phyloP scores from a whole-genome alignment of 2,888 invertebrate species.

The Malthinus seriepunctatus region DNA sequence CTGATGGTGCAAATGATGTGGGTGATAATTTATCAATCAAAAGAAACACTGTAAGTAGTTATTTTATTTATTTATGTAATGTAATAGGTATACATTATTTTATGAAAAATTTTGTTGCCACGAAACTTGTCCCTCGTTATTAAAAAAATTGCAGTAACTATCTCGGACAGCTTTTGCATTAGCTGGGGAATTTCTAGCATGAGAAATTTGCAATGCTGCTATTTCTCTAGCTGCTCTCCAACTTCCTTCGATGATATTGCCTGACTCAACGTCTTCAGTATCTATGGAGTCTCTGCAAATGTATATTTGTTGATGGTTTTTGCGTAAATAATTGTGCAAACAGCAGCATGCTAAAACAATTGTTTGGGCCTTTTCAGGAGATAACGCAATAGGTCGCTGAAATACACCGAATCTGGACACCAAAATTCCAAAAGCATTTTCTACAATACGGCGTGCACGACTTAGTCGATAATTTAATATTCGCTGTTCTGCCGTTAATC shows the following conservation, averaged over 20 bases:
- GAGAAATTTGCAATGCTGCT: conserved; percentile 13
- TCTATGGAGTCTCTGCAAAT: conserved; percentile 1
- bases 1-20: no score
- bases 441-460: no score
- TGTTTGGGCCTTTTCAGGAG: no score
- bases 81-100: not conserved
- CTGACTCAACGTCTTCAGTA: conserved; percentile 7
- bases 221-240: conserved; percentile 16
- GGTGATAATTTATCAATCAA: not conserved
- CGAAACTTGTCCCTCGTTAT: conserved; percentile 19
- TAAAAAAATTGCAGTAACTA: conserved; percentile 19
- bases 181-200: conserved; percentile 14
- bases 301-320: conserved; percentile 8
- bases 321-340: no score
- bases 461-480: no score
- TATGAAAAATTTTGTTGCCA: conserved; percentile 12
- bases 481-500: no score
- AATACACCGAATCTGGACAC: no score
- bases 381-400: no score
- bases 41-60: not conserved
- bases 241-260: conserved; percentile 14
- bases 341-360: no score
- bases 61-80: conserved; percentile 1
- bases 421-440: no score
- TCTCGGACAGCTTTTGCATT: conserved; percentile 18